Evolutionary conservation across 2,888 invertebrate genomes (phyloP), one percentile per base, ranked within the genome.

Genomic region (Falcaria lacertinaria): DNA sequence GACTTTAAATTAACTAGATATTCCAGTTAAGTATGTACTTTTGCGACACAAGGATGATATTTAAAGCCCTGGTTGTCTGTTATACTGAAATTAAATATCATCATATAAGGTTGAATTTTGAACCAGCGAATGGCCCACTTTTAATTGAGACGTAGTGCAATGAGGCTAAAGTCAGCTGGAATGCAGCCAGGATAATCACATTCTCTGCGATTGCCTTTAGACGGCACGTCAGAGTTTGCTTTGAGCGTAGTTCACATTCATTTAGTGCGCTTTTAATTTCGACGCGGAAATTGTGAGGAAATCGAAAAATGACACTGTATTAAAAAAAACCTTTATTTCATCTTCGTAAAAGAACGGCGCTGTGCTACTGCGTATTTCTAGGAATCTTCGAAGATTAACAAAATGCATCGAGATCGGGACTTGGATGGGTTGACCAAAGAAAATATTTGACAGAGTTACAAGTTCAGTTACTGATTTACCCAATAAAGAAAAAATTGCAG

Each of bases 161-260:
- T 44, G 47, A 42, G 43, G 28, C 11, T 45, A 33, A 37, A 32
- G 16, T 38, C 41, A 34, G 43, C 57, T 72, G 70, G 69, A 69
- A 48, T 41, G 43, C 33, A 37, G 68, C 71, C 73, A 74, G 59
- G 54, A 52, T 57, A 62, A 62, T 66, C 60, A 61, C 60, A 58
- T 60, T 60, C 47, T 35, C 48, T 47, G 47, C 56, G 54, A 67
- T 64, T 66, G 60, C 55, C 54, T 60, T 44, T 51, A 50, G 52
- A 57, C 57, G 52, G 51, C 54, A 55, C 48, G 3, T 44, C 33
- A 42, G 40, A 36, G 48, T 39, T 47, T 41, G 48, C 53, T 50
- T 43, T 39, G 34, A 41, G 13, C 11, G 1, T 28, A 28, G 28
- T 28, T 7, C 3, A 28, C 28, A 11, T 11, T 11, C 28, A 11